Evolutionary conservation across 2,113 vertebrate species (phyloP).

Genomic region (Sinocyclocheilus maitianheensis): DNA sequence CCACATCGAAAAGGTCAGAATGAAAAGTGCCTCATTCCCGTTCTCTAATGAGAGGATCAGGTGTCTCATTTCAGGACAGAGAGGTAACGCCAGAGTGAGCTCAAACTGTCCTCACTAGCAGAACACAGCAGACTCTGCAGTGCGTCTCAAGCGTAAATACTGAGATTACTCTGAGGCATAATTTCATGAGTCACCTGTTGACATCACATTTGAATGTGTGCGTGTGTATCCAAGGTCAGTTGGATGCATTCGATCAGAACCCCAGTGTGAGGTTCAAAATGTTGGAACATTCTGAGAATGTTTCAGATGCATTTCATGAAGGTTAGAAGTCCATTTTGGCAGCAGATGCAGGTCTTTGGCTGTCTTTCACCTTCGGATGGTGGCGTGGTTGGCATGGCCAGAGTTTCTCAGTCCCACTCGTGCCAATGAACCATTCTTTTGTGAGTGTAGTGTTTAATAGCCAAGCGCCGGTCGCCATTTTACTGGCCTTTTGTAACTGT

Average conservation of each 20-base stretch:
- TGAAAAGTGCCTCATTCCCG: not conserved
- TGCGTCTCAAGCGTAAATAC: not conserved
- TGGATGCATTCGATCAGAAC: constrained; percentile 13
- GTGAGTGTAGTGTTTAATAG: constrained; percentile 33
- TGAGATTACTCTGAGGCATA: constrained; percentile 10
- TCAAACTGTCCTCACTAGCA: not conserved
- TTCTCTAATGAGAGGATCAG: constrained; percentile 12
- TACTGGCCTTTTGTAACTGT: constrained; percentile 15
- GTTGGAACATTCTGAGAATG: constrained; percentile 38
- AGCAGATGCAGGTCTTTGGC: constrained; percentile 26
- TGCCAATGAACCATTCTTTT: constrained; percentile 37
- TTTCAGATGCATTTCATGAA: not conserved
- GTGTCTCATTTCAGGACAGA: constrained; percentile 2
- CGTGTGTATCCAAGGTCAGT: not conserved
- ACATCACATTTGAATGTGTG: constrained; percentile 6
- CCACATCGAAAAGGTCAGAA: not conserved
- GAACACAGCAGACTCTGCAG: not conserved
- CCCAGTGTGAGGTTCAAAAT: constrained; percentile 22
- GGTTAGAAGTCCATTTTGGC: constrained; percentile 2
- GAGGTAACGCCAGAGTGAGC: not conserved
- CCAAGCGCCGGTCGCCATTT: constrained; percentile 31
- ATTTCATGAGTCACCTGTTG: constrained; percentile 3
- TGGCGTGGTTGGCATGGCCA: constrained; percentile 51
- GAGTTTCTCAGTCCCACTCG: constrained; percentile 35
- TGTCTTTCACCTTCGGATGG: constrained; percentile 25